These are phyloP conservation scores for Acropora tenuis DNA, from an alignment of 64 coral and sea anemone genomes.

Conservation along the genomic window DNA sequence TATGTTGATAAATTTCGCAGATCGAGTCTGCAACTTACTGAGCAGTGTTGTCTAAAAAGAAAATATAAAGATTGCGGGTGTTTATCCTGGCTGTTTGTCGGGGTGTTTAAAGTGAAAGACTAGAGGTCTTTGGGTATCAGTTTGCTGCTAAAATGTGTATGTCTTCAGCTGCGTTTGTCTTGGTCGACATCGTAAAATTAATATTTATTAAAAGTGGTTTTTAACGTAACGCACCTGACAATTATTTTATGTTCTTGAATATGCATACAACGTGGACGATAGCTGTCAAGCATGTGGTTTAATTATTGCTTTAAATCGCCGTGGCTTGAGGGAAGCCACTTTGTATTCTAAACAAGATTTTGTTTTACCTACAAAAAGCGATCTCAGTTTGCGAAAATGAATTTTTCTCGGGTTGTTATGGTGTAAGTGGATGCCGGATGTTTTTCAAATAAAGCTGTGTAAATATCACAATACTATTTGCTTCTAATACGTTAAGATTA, in stretches of 20 bases:
- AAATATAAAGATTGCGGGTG: no score
- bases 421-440: background rate
- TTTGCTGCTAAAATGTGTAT: no score
- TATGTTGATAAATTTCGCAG: no score
- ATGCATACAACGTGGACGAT: slow-evolving; percentile 20
- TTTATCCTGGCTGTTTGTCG: no score
- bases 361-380: background rate
- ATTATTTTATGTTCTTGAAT: background rate
- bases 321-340: background rate
- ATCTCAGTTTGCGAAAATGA: background rate
- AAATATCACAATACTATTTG: no score
- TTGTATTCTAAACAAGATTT: background rate
- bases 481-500: no score
- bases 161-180: background rate
- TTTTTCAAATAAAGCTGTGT: no score
- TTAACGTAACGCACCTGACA: background rate
- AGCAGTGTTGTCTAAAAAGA: no score
- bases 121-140: no score
- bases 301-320: background rate
- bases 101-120: no score
- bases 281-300: background rate
- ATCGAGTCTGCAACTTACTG: no score
- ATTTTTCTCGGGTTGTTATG: background rate
- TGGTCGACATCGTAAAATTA: no score
- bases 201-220: background rate